These are phyloP conservation scores for Aphelocoma californica DNA, from an alignment of 2,797 vertebrate species.

Conservation along the genomic window DNA sequence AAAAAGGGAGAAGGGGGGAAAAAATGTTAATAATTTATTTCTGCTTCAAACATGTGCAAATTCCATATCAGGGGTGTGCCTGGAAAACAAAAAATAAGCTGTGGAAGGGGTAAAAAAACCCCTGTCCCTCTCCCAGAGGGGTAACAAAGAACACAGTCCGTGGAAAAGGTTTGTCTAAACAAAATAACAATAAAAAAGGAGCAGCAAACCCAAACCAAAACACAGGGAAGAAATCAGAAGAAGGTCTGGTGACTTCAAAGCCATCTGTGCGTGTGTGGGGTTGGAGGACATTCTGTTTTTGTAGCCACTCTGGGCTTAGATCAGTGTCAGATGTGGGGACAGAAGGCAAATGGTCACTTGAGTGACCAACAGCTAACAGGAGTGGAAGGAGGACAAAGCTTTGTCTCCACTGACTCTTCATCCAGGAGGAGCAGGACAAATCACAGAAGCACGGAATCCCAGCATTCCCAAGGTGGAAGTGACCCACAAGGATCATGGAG, in stretches of 20 bases:
- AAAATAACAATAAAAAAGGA: background rate
- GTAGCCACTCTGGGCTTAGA: background rate
- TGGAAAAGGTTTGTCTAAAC: background rate
- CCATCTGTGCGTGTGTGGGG: background rate
- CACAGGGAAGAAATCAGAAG: background rate
- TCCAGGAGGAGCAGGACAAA: background rate
- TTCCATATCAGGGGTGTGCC: background rate
- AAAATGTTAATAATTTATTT: conserved; percentile 12
- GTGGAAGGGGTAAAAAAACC: background rate
- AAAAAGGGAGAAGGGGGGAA: background rate
- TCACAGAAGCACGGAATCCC: accelerated
- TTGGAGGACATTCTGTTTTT: background rate
- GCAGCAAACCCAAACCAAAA: background rate
- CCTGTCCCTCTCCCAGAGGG: background rate
- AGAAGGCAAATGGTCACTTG: background rate
- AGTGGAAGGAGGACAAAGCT: background rate
- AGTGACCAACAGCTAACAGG: background rate
- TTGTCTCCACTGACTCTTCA: background rate
- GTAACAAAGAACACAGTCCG: background rate
- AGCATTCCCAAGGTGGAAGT: background rate
- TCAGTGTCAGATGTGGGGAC: background rate
- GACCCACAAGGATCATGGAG: background rate
- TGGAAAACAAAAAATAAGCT: background rate
- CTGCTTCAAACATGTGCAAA: conserved; percentile 48
- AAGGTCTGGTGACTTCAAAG: conserved; percentile 12